Percentiles rank a stretch among this genome's conserved stretches.
Conservation (phyloP, 2,888 invertebrate genomes). For the Tetragnatha montana region DNA sequence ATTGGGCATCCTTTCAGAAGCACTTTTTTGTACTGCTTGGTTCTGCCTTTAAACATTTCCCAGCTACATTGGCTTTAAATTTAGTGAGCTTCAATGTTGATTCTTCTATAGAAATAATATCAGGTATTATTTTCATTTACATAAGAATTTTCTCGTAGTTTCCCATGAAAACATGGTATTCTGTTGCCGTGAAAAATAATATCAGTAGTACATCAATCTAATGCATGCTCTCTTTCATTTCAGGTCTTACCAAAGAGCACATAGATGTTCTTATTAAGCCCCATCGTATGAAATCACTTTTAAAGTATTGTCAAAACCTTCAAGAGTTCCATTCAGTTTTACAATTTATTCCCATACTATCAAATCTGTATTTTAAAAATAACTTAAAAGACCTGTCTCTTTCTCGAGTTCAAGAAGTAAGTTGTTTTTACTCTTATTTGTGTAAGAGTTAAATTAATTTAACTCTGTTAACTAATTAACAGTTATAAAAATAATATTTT, state of each 20-base stretch:
- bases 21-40: constrained; percentile 87
- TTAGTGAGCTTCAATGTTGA: constrained; percentile 20
- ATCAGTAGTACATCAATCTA: background rate
- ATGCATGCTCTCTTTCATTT: constrained; percentile 44
- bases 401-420: constrained; percentile 55
- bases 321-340: constrained; percentile 94
- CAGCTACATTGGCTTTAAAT: constrained; percentile 84
- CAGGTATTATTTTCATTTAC: constrained; percentile 15
- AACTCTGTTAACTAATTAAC: too few species aligned
- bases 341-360: constrained; percentile 88
- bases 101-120: constrained; percentile 4
- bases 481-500: too few species aligned
- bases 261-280: constrained; percentile 85
- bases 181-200: background rate
- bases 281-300: constrained; percentile 91
- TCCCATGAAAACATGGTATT: background rate
- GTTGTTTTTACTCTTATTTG: background rate
- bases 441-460: too few species aligned
- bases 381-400: constrained; percentile 81
- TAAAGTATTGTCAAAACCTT: constrained; percentile 93
- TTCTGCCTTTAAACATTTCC: constrained; percentile 85
- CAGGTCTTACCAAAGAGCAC: constrained; percentile 80
- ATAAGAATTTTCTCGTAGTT: background rate
- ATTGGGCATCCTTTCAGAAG: constrained; percentile 81
- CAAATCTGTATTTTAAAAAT: constrained; percentile 86